Percentiles rank a stretch among this genome's conserved stretches.
phyloP scores from a whole-genome alignment of 1,140 invertebrate genomes.

The Helicorthomorpha holstii region DNA sequence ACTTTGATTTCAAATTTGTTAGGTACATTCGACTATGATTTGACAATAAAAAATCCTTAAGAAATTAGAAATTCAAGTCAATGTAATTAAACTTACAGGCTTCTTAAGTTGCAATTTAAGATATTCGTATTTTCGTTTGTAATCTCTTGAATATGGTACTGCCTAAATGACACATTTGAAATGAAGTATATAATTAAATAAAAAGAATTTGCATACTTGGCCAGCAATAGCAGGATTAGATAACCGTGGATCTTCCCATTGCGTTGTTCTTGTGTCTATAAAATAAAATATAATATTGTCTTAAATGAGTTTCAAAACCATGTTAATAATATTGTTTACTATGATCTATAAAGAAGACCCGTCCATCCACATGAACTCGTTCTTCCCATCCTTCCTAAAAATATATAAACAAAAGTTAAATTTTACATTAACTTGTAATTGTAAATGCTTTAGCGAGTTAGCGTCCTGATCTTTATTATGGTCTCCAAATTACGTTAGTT shows the following conservation, averaged over 20 bases:
- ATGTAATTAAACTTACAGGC: slow-evolving; percentile 48
- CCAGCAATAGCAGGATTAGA: slow-evolving; percentile 93
- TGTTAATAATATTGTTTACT: slow-evolving; percentile 41
- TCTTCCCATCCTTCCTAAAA: slow-evolving; percentile 90
- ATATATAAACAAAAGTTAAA: not conserved
- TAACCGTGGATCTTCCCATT: slow-evolving; percentile 97
- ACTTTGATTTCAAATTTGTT: slow-evolving; percentile 97
- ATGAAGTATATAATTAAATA: not conserved
- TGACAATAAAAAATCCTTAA: not conserved
- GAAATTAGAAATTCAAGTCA: not conserved
- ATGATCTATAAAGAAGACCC: slow-evolving; percentile 98
- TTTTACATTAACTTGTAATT: no score
- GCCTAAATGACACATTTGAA: slow-evolving; percentile 35
- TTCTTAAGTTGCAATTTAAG: slow-evolving; percentile 88
- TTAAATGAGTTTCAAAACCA: slow-evolving; percentile 9
- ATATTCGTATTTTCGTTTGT: slow-evolving; percentile 97
- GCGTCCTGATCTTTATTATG: no score
- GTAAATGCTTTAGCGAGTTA: no score
- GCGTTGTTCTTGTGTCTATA: slow-evolving; percentile 81
- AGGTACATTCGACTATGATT: slow-evolving; percentile 80
- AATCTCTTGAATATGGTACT: slow-evolving; percentile 93
- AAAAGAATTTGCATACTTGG: slow-evolving; percentile 40
- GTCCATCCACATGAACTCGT: slow-evolving; percentile 79
- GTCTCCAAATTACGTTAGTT: no score
- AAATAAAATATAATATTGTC: slow-evolving; percentile 12